Base-by-base conservation (phyloP, 2,797 vertebrate species). In the Tiaroga cobitis region DNA sequence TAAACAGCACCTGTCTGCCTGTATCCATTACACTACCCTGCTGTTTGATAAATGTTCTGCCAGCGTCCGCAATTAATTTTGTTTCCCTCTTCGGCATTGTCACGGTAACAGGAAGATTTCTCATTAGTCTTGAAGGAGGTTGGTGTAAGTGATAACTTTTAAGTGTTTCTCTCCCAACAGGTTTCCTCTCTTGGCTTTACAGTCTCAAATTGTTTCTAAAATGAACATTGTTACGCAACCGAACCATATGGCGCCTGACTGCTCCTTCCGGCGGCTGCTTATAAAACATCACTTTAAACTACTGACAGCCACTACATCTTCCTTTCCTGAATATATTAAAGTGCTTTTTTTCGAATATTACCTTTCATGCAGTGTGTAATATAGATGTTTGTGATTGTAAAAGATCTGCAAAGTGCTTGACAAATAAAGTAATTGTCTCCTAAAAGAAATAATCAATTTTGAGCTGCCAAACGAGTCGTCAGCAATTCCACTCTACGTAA, bases 1-100 rank as follows among this genome's bases (percentile, higher is more conserved):
- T 51, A 29, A 59, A 67, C 19, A 13, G 24, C 68, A 85, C 80
- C 80, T 82, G 73, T 70, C 51, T 61, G 16, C 39, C n/a, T 59
- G n/a, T 86, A 69, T 86, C 73, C 74, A 59, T 81, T 75, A 69
- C 16, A 21, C n/a, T 67, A 34, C 34, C 65, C 63, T 46, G 51
- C 26, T 69, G 80, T 86, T 78, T 70, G 80, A 82, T 61, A 69
- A 77, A 86, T 78, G 85, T 73, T 34, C n/a, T 70, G 65, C 73
- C 72, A 86, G 26, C 8, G 24, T 80, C 41, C 3, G 16, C 54
- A 65, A 72, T 80, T 85, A 21, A 73, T 80, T 80, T 73, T 65
- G 37, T 7, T 59, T 84, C 54, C 49, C 46, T 18, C 68, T 73
- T 85, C 29, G 24, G 29, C 41, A 80, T 85, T 56, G 41, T 80